Evolutionary conservation across 1,140 invertebrate species (phyloP), one percentile per base, ranked within the genome.

Genomic region (Nomia melanderi): DNA sequence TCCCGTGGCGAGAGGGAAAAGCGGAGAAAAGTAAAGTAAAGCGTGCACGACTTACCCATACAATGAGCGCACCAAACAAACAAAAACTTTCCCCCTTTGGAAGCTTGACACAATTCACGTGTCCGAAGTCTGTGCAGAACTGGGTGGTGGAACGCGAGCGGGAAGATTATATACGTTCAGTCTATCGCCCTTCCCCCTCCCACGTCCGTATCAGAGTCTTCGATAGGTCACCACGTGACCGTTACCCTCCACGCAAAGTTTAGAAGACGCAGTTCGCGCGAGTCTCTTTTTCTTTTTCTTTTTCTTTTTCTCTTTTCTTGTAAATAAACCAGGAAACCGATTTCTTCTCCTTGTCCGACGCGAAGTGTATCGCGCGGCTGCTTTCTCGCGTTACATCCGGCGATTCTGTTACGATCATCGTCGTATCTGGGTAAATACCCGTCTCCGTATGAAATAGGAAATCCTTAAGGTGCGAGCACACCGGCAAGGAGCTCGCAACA

Each of bases 1-100:
- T 12, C 2, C n/a, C 5, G 9, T 1, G 2, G 3, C 6, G 2
- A 25, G 36, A 17, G 9, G 47, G 11, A 6, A 17, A 27, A 17
- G 6, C 57, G 17, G 33, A 14, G 11, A 23, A 27, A 41, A 0
- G 2, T 17, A 75, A 44, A 39, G 11, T 4, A 20, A 44, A 14
- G 23, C 17, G 2, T 9, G 9, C 14, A 1, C 12, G 33, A 86
- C 92, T 91, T 82, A 92, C 92, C 92, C 92, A 92, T 92, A 92
- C 92, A 92, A 92, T 84, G 92, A 92, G 90, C 91, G 85, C 90
- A 92, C 90, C 89, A 90, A 92, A 90, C 92, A 92, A 91, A 92
- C 85, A 90, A 90, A 92, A 92, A 92, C 92, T 87, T 89, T 89
- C 89, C 14, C 82, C 83, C 79, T 76, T 86, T 81, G 71, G 31